Evolutionary conservation across 35 echinoderm and acorn worm species (phyloP), one percentile per base, ranked within the genome.

Genomic region (Holothuria glaberrima): DNA sequence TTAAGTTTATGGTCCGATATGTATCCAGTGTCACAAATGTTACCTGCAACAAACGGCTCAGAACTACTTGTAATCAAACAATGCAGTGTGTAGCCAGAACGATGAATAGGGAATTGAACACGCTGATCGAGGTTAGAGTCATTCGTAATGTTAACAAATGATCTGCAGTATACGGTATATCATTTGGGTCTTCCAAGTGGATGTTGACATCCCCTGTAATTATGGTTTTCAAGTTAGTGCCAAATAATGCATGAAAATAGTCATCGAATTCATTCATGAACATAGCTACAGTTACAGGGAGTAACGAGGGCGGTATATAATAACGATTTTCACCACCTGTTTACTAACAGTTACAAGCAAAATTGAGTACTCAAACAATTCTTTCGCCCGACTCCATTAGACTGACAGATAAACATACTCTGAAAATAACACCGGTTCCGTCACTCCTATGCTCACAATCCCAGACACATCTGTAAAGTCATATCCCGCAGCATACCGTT

Each of bases 401-500:
- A 30, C 16, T 67, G 63, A 67, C 63, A 22, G 21, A 4, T 24
- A 9, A 41, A 30, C 35, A 19, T 24, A 20, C 20, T 75, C 35
- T 30, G 26, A 75, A 6, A 20, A 9, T 3, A 41, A 75, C 4
- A 41, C 71, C 26, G 17, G 71, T 75, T 32, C 71, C 71, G 9
- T 20, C 71, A 7, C 71, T 5, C 20, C 71, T 32, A 25, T 75
- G 71, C 27, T 32, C 35, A 75, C 28, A 9, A 30, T 75, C 71
- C 26, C 19, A 9, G 30, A 29, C 5, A 75, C 71, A 75, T 75
- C 71, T 30, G 4, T 75, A 41, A 75, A 75, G 20, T 75, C 71
- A 75, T 75, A 75, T 75, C 26, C 71, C 44, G 44, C 44, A 46
- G 44, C n/a, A n/a, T n/a, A n/a, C n/a, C n/a, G n/a, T n/a, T n/a